Conservation (phyloP, 1,140 invertebrate species). For the Lucilia cuprina region DNA sequence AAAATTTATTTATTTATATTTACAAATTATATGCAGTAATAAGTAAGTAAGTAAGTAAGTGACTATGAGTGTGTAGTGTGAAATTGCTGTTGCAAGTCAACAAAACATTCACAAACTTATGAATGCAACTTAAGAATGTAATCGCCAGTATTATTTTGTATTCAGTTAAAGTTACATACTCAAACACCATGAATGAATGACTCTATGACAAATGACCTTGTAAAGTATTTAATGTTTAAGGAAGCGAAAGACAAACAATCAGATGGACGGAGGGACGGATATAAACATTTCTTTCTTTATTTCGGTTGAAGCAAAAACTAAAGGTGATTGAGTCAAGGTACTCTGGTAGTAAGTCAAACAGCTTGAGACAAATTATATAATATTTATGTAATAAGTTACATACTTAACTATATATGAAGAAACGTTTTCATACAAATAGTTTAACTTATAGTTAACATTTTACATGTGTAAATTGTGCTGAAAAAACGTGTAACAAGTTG, state of each 20-base stretch:
- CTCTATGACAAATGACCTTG: conserved; percentile 8
- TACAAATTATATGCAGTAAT: neutral
- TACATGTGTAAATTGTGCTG: too few relatives aligned
- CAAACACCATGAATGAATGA: conserved; percentile 2
- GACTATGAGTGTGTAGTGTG: neutral
- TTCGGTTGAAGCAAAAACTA: neutral
- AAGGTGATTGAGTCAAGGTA: neutral
- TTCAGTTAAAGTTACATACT: neutral
- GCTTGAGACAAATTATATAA: conserved; percentile 3
- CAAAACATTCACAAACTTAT: neutral
- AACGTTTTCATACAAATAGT: neutral
- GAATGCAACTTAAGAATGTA: neutral
- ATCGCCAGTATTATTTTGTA: neutral
- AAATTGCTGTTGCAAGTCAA: neutral
- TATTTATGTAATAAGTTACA: neutral
- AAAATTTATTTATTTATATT: neutral
- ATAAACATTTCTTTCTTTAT: neutral
- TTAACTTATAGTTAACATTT: neutral
- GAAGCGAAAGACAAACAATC: neutral
- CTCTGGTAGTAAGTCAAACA: neutral
- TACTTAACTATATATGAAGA: neutral
- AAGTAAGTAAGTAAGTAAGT: neutral
- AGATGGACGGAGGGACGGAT: neutral
- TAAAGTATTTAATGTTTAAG: neutral
- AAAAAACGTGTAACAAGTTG: neutral